Conservation (phyloP, 1,140 invertebrate species). For the Drosophila gunungcola region DNA sequence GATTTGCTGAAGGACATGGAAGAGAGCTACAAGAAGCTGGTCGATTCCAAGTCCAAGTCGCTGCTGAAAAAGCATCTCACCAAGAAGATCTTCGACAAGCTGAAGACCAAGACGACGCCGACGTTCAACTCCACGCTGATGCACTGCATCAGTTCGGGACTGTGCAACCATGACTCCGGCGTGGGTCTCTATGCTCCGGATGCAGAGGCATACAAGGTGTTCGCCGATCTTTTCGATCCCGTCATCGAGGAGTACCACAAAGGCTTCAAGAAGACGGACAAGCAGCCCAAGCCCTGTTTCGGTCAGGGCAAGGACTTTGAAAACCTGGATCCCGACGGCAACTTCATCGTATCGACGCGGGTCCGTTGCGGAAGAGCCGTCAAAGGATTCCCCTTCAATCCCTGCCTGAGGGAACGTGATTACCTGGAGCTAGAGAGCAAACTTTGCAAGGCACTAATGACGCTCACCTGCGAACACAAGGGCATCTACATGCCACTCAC, state of each 20-base stretch:
- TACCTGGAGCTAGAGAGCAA: conserved; percentile 96
- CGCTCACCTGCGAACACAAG: conserved; percentile 92
- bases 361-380: conserved; percentile 96
- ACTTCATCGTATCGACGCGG: conserved; percentile 96
- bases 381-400: conserved; percentile 97
- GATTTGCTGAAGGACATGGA: conserved; percentile 93
- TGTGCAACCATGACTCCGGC: conserved; percentile 94
- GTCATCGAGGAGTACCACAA: conserved; percentile 98
- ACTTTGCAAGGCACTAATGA: conserved; percentile 90
- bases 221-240: conserved; percentile 96
- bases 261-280: conserved; percentile 95
- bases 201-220: conserved; percentile 95
- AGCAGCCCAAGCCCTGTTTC: conserved; percentile 95
- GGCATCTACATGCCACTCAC: conserved; percentile 97
- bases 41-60: conserved; percentile 94
- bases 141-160: conserved; percentile 95
- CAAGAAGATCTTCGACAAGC: conserved; percentile 93
- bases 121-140: conserved; percentile 93
- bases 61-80: conserved; percentile 97
- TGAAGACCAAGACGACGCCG: conserved; percentile 93
- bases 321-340: conserved; percentile 94
- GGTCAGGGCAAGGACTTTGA: conserved; percentile 94
- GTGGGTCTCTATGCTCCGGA: conserved; percentile 98
- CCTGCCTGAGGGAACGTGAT: conserved; percentile 94
- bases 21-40: conserved; percentile 93